phyloP scores from a whole-genome alignment of 2,888 invertebrate species.

The Chaetogeoica ovagalla region DNA sequence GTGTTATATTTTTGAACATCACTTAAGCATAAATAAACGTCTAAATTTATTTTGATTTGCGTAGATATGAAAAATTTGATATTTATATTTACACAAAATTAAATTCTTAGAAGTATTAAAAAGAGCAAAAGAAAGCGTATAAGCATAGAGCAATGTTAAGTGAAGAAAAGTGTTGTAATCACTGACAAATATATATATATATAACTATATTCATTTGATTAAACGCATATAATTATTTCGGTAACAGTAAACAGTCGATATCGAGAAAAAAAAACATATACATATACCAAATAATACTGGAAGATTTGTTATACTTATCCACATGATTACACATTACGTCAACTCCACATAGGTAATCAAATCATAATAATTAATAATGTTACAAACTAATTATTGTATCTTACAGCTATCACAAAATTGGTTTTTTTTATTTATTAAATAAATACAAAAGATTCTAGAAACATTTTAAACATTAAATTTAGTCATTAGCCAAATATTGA shows the following conservation, averaged over 20 bases:
- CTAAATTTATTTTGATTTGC: background rate
- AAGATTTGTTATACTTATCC: background rate
- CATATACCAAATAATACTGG: slow-evolving; percentile 8
- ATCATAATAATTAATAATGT: background rate
- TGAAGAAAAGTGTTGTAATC: slow-evolving; percentile 9
- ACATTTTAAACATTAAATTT: slow-evolving; percentile 10
- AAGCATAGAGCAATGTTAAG: slow-evolving; percentile 12
- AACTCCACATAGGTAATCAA: slow-evolving; percentile 24
- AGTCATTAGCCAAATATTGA: slow-evolving; percentile 14
- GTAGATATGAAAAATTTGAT: too few species aligned
- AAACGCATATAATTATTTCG: background rate
- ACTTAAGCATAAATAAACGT: background rate
- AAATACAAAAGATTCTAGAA: background rate
- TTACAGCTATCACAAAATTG: slow-evolving; percentile 20
- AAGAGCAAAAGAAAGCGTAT: slow-evolving; percentile 19
- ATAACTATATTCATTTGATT: background rate
- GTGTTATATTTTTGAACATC: slow-evolving; percentile 2
- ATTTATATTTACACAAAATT: slow-evolving; percentile 9
- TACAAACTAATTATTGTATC: background rate
- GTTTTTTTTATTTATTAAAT: background rate
- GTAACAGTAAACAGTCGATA: slow-evolving; percentile 8
- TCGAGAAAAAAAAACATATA: background rate
- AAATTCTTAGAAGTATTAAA: background rate
- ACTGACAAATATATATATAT: background rate
- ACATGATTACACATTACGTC: slow-evolving; percentile 16